A percentile compares a stretch with the other conserved stretches of the same genome.
Evolutionary conservation across 2,888 invertebrate species (phyloP).

Genomic region (Micropterix aruncella): DNA sequence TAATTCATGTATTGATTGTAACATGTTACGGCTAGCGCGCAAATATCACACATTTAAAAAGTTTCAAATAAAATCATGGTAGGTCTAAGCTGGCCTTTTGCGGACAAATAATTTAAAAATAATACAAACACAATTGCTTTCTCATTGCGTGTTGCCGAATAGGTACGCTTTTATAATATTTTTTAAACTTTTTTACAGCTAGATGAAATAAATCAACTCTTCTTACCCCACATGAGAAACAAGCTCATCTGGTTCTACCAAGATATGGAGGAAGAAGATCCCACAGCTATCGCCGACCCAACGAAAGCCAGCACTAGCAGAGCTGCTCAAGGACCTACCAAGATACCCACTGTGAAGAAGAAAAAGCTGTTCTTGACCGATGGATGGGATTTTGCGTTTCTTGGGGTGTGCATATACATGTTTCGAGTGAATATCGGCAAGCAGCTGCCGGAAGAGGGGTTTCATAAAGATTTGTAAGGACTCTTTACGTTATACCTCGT

Average conservation of each 20-base stretch:
- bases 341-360: slow-evolving; percentile 30
- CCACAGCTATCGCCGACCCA: slow-evolving; percentile 30
- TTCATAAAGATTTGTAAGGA: slow-evolving; percentile 65
- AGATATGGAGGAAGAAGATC: slow-evolving; percentile 61
- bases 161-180: not conserved
- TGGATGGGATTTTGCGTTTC: slow-evolving; percentile 68
- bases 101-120: too few species aligned
- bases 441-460: slow-evolving; percentile 84
- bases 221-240: slow-evolving; percentile 71
- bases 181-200: slow-evolving; percentile 31
- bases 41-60: too few species aligned
- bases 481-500: slow-evolving; percentile 1
- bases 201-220: slow-evolving; percentile 78
- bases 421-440: slow-evolving; percentile 72
- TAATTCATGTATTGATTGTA: too few species aligned
- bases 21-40: too few species aligned
- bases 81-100: too few species aligned
- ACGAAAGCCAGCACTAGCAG: slow-evolving; percentile 31
- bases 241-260: slow-evolving; percentile 84
- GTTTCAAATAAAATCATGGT: too few species aligned
- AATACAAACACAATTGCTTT: too few species aligned
- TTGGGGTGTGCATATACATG: slow-evolving; percentile 75
- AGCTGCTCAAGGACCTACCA: slow-evolving; percentile 27
- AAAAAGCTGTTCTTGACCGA: slow-evolving; percentile 77
- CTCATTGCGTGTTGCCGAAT: too few species aligned